Percentiles rank a stretch among this genome's conserved stretches.
Evolutionary conservation across 2,113 vertebrate genomes (phyloP).

Genomic region (Podarcis raffonei): DNA sequence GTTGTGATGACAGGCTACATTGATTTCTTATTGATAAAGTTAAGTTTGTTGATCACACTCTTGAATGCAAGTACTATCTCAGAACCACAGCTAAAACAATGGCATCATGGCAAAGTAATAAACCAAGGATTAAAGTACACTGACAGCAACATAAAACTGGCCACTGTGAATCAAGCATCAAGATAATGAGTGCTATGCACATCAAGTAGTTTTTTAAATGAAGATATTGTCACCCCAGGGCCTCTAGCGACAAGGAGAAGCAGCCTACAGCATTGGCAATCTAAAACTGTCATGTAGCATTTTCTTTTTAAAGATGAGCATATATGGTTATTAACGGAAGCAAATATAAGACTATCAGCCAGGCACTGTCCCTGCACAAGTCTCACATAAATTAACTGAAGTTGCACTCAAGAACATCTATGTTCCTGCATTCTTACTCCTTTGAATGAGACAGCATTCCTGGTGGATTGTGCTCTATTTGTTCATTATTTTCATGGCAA

Average conservation of each 20-base stretch:
- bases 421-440: not conserved
- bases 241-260: not conserved
- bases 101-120: conserved; percentile 53
- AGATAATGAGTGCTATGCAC: conserved; percentile 23
- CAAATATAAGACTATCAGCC: not conserved
- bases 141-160: conserved; percentile 51
- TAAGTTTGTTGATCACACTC: conserved; percentile 42
- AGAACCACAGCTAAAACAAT: conserved; percentile 28
- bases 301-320: conserved; percentile 49
- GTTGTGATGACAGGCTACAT: not conserved
- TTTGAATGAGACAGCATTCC: not conserved
- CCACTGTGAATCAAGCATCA: conserved; percentile 25
- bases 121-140: conserved; percentile 67
- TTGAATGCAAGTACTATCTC: conserved; percentile 1
- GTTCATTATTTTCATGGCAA: conserved; percentile 12
- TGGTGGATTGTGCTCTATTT: conserved; percentile 18
- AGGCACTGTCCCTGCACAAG: not conserved
- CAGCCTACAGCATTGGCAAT: conserved; percentile 12
- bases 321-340: conserved; percentile 29
- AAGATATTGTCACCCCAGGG: conserved; percentile 24
- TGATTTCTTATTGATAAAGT: conserved; percentile 52
- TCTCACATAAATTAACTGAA: not conserved
- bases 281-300: conserved; percentile 47
- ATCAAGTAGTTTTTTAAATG: conserved; percentile 51
- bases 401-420: not conserved